Evolutionary conservation across 2,888 invertebrate genomes (phyloP).

Genomic region (Elegia similella): DNA sequence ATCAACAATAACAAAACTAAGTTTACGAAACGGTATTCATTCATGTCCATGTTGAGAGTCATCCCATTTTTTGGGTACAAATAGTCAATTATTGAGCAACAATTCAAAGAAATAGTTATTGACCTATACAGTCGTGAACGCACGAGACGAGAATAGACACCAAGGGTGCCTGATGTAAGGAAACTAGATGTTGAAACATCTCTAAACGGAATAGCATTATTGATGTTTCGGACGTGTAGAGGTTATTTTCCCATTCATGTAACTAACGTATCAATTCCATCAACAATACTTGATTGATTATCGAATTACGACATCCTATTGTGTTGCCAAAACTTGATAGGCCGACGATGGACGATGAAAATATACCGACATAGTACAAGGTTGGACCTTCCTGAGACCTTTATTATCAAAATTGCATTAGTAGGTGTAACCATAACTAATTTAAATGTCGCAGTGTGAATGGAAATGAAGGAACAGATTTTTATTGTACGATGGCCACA

Average conservation of each 20-base stretch:
- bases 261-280: not conserved
- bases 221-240: slow-evolving; percentile 4
- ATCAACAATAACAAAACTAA: slow-evolving; percentile 19
- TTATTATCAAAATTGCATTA: slow-evolving; percentile 5
- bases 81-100: slow-evolving; percentile 9
- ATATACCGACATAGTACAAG: slow-evolving; percentile 8
- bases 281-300: slow-evolving; percentile 14
- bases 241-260: slow-evolving; percentile 4
- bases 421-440: slow-evolving; percentile 5
- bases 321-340: slow-evolving; percentile 7
- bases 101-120: slow-evolving; percentile 10
- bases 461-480: slow-evolving; percentile 10
- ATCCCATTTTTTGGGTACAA: slow-evolving; percentile 2
- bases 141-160: not conserved
- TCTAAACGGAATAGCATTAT: not conserved
- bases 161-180: slow-evolving; percentile 6
- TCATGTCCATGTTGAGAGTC: not conserved
- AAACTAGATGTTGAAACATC: slow-evolving; percentile 9
- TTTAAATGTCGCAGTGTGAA: slow-evolving; percentile 5
- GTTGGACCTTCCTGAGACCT: slow-evolving; percentile 5
- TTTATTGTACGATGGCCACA: slow-evolving; percentile 22
- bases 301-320: slow-evolving; percentile 8
- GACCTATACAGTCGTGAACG: not conserved
- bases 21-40: not conserved
- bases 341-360: slow-evolving; percentile 6